These are phyloP conservation scores for Dipodomys stephensi DNA, from an alignment of 2,113 vertebrate genomes.

Conservation along the genomic window DNA sequence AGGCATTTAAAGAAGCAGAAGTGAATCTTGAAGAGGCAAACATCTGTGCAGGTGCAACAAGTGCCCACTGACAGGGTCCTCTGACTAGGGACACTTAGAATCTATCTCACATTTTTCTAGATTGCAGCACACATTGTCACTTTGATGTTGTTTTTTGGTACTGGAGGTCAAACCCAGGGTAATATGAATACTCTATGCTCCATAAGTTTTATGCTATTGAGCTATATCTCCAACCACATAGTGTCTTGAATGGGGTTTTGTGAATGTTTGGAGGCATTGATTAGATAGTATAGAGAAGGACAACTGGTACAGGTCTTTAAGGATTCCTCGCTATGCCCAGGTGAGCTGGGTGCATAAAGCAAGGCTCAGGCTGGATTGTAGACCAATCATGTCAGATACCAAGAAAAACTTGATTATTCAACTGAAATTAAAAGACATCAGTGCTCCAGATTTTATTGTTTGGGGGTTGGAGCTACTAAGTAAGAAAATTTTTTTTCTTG, in stretches of 20 bases:
- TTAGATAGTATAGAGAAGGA: background rate
- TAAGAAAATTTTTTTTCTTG: background rate
- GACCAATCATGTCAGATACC: background rate
- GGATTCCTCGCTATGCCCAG: background rate
- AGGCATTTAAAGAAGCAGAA: constrained; percentile 56
- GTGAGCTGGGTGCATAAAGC: background rate
- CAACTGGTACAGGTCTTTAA: background rate
- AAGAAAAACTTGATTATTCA: background rate
- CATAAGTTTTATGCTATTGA: too few species aligned
- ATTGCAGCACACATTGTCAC: background rate
- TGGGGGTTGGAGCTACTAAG: background rate
- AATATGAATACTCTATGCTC: too few species aligned
- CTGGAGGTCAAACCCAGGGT: too few species aligned
- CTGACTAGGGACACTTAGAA: background rate
- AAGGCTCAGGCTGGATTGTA: background rate
- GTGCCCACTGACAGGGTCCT: background rate
- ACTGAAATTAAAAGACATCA: background rate
- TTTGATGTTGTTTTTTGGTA: too few species aligned
- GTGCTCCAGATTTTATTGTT: background rate
- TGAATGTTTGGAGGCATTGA: background rate
- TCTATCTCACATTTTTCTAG: background rate
- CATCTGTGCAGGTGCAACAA: background rate
- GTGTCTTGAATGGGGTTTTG: background rate
- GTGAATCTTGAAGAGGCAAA: background rate
- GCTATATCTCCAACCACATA: too few species aligned